Evolutionary conservation across 2,888 invertebrate species (phyloP), one percentile per base, ranked within the genome.

Genomic region (Crematogaster levior): DNA sequence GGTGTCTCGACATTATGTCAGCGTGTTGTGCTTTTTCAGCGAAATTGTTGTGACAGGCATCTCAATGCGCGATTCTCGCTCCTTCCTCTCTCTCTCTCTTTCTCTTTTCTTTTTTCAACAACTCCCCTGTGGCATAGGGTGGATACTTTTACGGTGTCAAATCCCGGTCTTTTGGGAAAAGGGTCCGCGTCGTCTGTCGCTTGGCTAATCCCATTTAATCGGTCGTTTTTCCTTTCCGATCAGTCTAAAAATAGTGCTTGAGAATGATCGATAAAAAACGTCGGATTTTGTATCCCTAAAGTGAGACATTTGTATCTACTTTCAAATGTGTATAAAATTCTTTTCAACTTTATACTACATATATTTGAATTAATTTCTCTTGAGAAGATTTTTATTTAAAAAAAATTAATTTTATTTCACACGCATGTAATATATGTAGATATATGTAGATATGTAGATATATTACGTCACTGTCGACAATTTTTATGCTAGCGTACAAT

Each of bases 11-110:
- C 79, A 80, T 79, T 53, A 86, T 89, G 72, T 56, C 66, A 58
- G 10, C 79, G 85, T 85, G 86, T 88, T 88, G 88, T 81, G 82
- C 88, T 90, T 91, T 93, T 92, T 91, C 89, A 84, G 86, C 86
- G 89, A 92, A 93, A 92, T 93, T 93, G 91, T 92, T 93, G 92
- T 93, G 93, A 93, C 93, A 92, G 87, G 89, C 92, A 88, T 91
- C 91, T 91, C 90, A 90, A 90, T 89, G 68, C 56, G 81, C 84
- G 83, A 85, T 84, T 86, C 83, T 63, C 56, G 63, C 34, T 51
- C 60, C 56, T 4, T 7, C 34, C 40, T 56, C 63, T 65, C 43
- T 37, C 12, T 79, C 46, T 27, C 21, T 65, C 61, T 48, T 60
- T 77, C 56, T 79, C 73, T 80, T 12, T 61, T 66, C 24, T 68